A percentile compares a stretch with the other conserved stretches of the same genome.
These are phyloP conservation scores for Tamias sibiricus DNA, from an alignment of 2,113 vertebrate species.

Conservation along the genomic window DNA sequence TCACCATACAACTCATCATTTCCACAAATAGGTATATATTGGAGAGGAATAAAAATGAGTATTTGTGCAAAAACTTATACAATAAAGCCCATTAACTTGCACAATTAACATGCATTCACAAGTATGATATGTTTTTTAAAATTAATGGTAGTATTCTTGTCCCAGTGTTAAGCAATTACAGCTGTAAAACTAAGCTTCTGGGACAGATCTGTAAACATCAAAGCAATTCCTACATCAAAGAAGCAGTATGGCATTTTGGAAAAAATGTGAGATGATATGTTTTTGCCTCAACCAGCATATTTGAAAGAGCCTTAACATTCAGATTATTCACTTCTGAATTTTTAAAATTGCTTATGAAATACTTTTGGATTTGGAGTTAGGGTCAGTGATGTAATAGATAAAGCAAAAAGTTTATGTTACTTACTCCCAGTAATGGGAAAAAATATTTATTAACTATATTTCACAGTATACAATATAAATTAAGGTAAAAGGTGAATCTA, in stretches of 20 bases:
- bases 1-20: not conserved
- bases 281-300: not conserved
- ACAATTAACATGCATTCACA: not conserved
- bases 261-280: not conserved
- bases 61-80: not conserved
- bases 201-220: not conserved
- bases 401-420: slow-evolving; percentile 18
- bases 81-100: not conserved
- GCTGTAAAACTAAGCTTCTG: not conserved
- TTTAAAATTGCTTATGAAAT: slow-evolving; percentile 45
- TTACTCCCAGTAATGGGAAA: slow-evolving; percentile 35
- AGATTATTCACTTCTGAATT: slow-evolving; percentile 23
- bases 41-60: slow-evolving; percentile 23
- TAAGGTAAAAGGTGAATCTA: slow-evolving; percentile 6
- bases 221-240: not conserved
- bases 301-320: not conserved
- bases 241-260: not conserved
- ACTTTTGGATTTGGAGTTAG: not conserved
- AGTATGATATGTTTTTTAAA: not conserved
- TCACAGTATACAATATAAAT: slow-evolving; percentile 23
- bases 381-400: not conserved
- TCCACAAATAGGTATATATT: not conserved
- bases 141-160: not conserved
- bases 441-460: slow-evolving; percentile 41
- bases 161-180: not conserved